Conservation (phyloP, 2,888 invertebrate species). For the Kuschelorhynchus macadamiae region DNA sequence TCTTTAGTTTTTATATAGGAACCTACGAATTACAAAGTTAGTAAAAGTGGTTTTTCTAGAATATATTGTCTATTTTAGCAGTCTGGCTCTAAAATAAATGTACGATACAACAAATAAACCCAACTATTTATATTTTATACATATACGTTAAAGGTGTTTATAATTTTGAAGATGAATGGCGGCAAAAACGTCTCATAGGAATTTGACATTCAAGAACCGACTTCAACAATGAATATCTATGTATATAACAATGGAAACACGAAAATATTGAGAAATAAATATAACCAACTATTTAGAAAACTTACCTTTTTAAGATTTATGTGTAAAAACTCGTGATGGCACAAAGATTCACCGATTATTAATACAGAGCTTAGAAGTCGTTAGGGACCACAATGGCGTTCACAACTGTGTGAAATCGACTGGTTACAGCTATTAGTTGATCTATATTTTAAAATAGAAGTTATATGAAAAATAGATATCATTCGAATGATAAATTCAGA, state of each 20-base stretch:
- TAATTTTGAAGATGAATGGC: constrained; percentile 71
- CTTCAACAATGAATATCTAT: constrained; percentile 69
- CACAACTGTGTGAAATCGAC: constrained; percentile 68
- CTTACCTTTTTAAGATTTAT: constrained; percentile 67
- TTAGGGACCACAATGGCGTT: constrained; percentile 90
- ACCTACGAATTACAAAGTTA: no score
- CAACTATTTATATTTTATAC: no score
- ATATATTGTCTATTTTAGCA: no score
- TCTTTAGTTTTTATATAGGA: constrained; percentile 15
- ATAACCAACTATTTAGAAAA: constrained; percentile 59
- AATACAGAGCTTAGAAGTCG: constrained; percentile 77
- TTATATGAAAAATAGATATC: constrained; percentile 33
- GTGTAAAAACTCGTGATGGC: constrained; percentile 75
- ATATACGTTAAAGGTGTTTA: constrained; percentile 16
- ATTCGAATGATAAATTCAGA: constrained; percentile 21
- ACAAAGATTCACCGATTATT: constrained; percentile 79
- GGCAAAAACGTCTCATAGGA: constrained; percentile 78
- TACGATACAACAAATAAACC: no score
- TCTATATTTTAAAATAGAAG: constrained; percentile 31
- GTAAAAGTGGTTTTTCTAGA: no score
- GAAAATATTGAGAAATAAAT: constrained; percentile 67
- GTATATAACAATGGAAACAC: constrained; percentile 66
- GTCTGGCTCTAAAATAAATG: no score
- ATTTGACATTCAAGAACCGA: constrained; percentile 78
- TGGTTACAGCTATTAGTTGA: constrained; percentile 62